A percentile compares a stretch with the other conserved stretches of the same genome.
Evolutionary conservation across 2,888 invertebrate species (phyloP).

Genomic region (Lysandra coridon): DNA sequence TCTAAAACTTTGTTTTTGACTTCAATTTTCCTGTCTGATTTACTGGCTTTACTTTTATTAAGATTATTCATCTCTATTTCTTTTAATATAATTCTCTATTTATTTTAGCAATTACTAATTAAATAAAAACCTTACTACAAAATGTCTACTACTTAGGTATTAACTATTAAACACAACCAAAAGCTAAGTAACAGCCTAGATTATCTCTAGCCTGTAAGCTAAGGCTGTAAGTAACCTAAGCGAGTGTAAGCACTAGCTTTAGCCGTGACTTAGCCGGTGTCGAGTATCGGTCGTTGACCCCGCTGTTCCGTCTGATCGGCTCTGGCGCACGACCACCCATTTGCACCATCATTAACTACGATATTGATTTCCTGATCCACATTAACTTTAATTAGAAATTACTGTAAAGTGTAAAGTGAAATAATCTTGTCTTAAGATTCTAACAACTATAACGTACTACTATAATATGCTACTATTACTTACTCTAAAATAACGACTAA

Average conservation of each 20-base stretch:
- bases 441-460: no score
- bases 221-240: not conserved
- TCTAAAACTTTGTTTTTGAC: not conserved
- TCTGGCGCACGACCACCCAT: not conserved
- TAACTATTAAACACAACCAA: not conserved
- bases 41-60: no score
- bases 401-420: no score
- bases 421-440: no score
- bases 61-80: no score
- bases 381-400: not conserved
- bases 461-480: no score
- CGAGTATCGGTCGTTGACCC: not conserved
- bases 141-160: no score
- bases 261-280: constrained; percentile 10
- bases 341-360: not conserved
- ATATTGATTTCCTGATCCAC: not conserved
- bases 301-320: not conserved
- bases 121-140: no score
- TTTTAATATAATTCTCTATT: no score
- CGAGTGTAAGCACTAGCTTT: not conserved
- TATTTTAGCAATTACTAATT: no score
- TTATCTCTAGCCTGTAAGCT: not conserved
- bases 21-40: no score
- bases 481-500: no score
- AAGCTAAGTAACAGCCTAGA: not conserved